These are phyloP conservation scores for Scatophagus argus DNA, from an alignment of 2,113 vertebrate species.

Conservation along the genomic window DNA sequence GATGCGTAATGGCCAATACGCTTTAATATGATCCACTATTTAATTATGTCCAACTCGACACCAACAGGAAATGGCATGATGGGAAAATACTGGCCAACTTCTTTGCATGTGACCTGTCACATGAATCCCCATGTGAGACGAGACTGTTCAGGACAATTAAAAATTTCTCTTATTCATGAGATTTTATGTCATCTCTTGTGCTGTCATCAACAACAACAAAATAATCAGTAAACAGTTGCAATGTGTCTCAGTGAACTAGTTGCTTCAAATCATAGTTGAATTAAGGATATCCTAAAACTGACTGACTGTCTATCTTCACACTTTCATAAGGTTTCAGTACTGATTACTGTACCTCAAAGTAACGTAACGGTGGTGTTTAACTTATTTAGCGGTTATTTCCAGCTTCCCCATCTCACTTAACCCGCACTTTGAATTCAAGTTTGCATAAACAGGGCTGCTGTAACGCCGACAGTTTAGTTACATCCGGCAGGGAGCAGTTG, in stretches of 20 bases:
- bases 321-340: no score
- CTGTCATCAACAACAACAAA: not conserved
- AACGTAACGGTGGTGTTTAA: not conserved
- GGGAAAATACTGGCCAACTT: not conserved
- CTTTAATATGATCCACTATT: not conserved
- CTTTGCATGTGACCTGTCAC: constrained; percentile 41
- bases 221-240: not conserved
- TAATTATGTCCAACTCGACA: not conserved
- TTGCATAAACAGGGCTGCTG: no score
- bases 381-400: not conserved
- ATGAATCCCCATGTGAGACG: constrained; percentile 47
- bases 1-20: not conserved
- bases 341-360: no score
- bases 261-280: not conserved
- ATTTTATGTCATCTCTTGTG: no score
- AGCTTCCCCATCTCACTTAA: not conserved
- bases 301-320: no score
- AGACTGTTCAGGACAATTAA: constrained; percentile 15
- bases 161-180: no score
- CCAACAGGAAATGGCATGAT: not conserved
- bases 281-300: not conserved
- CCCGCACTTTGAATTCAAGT: not conserved
- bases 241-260: not conserved
- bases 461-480: not conserved
- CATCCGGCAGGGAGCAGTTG: not conserved